Base-by-base conservation (phyloP, 2,113 vertebrate genomes). In the Columba livia region DNA sequence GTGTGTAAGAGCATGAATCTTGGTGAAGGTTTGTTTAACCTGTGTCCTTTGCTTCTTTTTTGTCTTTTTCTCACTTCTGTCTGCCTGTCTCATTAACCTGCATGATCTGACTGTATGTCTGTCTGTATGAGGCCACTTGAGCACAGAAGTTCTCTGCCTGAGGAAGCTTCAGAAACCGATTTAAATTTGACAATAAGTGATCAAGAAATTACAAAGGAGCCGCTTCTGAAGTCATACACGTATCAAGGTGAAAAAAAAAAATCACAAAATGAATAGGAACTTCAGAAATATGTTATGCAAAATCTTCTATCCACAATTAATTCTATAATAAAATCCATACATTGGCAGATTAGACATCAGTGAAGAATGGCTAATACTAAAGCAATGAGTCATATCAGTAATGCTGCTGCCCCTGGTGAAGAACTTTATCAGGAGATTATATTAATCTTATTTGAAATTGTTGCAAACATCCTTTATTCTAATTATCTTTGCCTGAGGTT, bases 401-500 rank as follows among this genome's bases (percentile, higher is more conserved):
- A 0, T 73, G 38, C 10, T 67, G 20, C 29, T 11, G 31, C 29
- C 36, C 20, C 31, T 72, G 60, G 42, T 51, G 54, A 67, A 81
- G 54, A 92, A 57, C 79, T 96, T 69, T 91, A 18, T 93, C 70
- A 81, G 61, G 51, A 54, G 72, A 73, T 91, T 66, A 70, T n/a
- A 67, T 51, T 56, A 53, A 85, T 93, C 48, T 50, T 83, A 32
- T 72, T 88, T 89, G 15, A 71, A 79, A 51, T 54, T 85, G 26
- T 88, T 53, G 75, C 51, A 85, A 93, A 81, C 73, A 93, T 56
- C 15, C 24, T 95, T 96, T 70, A 70, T 94, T 89, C 57, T 90
- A 86, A 84, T 91, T 94, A 12, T 64, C 56, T 82, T 89, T 92
- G 79, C 72, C 71, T 79, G 50, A 61, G 50, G 53, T 88, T 90